Percentiles rank a stretch among this genome's conserved stretches.
These are phyloP conservation scores for Coelinius sp. DNA, from an alignment of 2,888 invertebrate species.

Conservation along the genomic window DNA sequence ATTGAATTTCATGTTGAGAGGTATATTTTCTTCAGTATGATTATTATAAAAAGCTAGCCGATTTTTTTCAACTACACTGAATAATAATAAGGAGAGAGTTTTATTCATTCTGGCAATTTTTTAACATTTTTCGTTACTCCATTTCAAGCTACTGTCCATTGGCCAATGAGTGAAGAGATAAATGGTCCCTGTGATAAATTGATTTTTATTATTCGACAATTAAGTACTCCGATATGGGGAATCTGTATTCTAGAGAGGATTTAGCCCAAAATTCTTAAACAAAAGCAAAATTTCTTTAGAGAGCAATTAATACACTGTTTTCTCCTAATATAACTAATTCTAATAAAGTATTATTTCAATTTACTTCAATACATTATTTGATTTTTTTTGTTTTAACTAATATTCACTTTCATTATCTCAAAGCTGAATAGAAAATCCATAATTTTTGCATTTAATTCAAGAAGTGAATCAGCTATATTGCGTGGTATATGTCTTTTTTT, in stretches of 20 bases:
- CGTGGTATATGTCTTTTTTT: slow-evolving; percentile 31
- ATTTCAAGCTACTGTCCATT: slow-evolving; percentile 1
- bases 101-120: not conserved
- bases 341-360: not conserved
- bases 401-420: slow-evolving; percentile 1
- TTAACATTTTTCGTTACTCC: not conserved
- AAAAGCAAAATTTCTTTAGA: slow-evolving; percentile 35
- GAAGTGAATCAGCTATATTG: not conserved
- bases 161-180: slow-evolving; percentile 14
- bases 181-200: slow-evolving; percentile 34
- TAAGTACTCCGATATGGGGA: slow-evolving; percentile 13
- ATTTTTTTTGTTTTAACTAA: not conserved
- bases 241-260: slow-evolving; percentile 5
- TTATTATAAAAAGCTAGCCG: not conserved
- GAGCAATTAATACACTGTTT: slow-evolving; percentile 8
- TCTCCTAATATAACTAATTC: not conserved
- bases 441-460: not conserved
- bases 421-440: not conserved
- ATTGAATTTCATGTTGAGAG: not conserved
- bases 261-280: not conserved
- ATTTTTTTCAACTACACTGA: not conserved
- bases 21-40: slow-evolving; percentile 17
- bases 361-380: not conserved
- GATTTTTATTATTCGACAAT: not conserved
- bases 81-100: not conserved